Conservation (phyloP, 2,113 vertebrate genomes). For the Ageneiosus marmoratus region DNA sequence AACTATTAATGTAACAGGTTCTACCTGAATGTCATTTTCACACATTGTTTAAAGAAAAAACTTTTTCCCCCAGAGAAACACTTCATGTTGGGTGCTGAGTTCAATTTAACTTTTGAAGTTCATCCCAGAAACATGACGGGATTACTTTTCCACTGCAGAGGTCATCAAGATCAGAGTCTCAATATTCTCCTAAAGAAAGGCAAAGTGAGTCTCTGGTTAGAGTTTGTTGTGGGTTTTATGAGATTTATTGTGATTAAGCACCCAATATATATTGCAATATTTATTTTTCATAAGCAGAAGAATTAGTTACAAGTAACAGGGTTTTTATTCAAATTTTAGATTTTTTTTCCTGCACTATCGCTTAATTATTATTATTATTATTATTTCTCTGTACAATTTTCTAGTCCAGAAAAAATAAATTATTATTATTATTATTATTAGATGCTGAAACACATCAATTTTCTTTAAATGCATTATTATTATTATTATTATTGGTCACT, state of each 20-base stretch:
- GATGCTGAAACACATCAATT: background rate
- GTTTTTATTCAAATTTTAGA: background rate
- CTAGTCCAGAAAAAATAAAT: background rate
- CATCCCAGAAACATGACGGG: slow-evolving; percentile 75
- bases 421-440: background rate
- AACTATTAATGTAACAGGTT: background rate
- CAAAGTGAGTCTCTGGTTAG: slow-evolving; percentile 66
- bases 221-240: background rate
- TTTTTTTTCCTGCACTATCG: no score
- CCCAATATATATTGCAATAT: background rate
- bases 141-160: slow-evolving; percentile 74
- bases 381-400: no score
- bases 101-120: slow-evolving; percentile 77
- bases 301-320: background rate
- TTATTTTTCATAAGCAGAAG: background rate
- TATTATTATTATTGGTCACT: background rate
- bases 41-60: background rate
- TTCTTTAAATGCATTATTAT: background rate
- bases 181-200: slow-evolving; percentile 77
- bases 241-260: background rate
- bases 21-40: background rate
- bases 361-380: no score
- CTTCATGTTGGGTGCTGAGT: slow-evolving; percentile 67
- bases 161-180: slow-evolving; percentile 63
- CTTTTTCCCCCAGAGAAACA: slow-evolving; percentile 66